phyloP scores from a whole-genome alignment of 92 coral and sea anemone genomes.

The Montipora capitata region DNA sequence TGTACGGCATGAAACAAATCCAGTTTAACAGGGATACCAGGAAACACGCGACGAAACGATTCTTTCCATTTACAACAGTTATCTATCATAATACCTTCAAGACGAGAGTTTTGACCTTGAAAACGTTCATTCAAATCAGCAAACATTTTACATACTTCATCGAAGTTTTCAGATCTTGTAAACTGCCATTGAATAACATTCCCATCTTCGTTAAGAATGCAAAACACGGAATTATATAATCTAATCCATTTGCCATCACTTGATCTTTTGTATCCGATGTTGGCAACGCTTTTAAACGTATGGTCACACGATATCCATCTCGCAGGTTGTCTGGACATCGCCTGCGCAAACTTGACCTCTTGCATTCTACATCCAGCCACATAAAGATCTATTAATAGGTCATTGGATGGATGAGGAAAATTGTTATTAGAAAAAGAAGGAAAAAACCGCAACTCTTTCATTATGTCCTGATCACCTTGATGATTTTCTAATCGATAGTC shows the following conservation, averaged over 20 bases:
- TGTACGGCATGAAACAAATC: conserved; percentile 62
- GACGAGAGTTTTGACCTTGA: background rate
- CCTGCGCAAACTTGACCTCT: conserved; percentile 38
- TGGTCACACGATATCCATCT: conserved; percentile 37
- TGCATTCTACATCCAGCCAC: conserved; percentile 25
- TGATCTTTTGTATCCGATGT: conserved; percentile 39
- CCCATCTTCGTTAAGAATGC: conserved; percentile 44
- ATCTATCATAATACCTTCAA: conserved; percentile 8
- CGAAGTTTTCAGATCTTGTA: conserved; percentile 27
- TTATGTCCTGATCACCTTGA: conserved; percentile 7
- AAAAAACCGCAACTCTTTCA: conserved; percentile 11
- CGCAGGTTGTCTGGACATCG: conserved; percentile 31
- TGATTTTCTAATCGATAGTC: conserved; percentile 7
- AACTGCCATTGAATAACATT: conserved; percentile 34
- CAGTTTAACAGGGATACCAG: conserved; percentile 29
- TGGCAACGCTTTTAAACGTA: conserved; percentile 55
- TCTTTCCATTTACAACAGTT: conserved; percentile 54
- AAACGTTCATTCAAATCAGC: conserved; percentile 2
- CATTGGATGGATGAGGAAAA: conserved; percentile 41
- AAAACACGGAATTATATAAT: conserved; percentile 41
- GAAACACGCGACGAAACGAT: conserved; percentile 14
- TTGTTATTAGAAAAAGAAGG: conserved; percentile 19
- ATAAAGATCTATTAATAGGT: conserved; percentile 36
- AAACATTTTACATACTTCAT: conserved; percentile 1
- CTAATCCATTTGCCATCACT: conserved; percentile 56